Conservation (phyloP, 2,797 vertebrate genomes). For the Psittacula echo region DNA sequence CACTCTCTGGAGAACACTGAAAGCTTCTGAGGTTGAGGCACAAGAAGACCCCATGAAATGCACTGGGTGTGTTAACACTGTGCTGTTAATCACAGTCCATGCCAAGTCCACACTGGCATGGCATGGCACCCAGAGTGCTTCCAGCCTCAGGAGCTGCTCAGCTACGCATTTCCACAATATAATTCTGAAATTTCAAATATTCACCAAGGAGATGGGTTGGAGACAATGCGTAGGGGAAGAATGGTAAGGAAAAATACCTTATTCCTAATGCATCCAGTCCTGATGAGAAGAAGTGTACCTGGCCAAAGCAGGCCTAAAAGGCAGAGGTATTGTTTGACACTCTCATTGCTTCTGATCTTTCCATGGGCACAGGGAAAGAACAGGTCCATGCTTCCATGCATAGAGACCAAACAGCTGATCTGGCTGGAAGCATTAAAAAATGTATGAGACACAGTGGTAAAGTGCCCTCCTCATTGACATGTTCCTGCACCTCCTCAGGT, state of each 20-base stretch:
- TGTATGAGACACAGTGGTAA: neutral
- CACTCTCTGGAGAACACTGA: neutral
- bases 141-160: neutral
- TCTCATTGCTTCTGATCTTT: neutral
- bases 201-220: accelerated
- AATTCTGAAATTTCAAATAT: neutral
- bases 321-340: neutral
- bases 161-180: neutral
- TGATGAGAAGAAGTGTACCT: neutral
- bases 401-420: neutral
- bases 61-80: neutral
- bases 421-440: neutral
- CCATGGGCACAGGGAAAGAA: neutral
- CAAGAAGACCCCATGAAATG: accelerated
- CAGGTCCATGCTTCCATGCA: neutral
- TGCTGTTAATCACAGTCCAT: neutral
- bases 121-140: neutral
- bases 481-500: neutral
- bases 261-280: neutral
- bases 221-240: neutral
- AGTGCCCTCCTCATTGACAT: neutral
- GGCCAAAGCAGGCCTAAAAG: neutral
- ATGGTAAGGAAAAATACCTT: neutral
- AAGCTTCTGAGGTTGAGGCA: neutral
- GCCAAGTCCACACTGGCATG: neutral